Conservation (phyloP, 2,797 vertebrate genomes). For the Betta splendens region DNA sequence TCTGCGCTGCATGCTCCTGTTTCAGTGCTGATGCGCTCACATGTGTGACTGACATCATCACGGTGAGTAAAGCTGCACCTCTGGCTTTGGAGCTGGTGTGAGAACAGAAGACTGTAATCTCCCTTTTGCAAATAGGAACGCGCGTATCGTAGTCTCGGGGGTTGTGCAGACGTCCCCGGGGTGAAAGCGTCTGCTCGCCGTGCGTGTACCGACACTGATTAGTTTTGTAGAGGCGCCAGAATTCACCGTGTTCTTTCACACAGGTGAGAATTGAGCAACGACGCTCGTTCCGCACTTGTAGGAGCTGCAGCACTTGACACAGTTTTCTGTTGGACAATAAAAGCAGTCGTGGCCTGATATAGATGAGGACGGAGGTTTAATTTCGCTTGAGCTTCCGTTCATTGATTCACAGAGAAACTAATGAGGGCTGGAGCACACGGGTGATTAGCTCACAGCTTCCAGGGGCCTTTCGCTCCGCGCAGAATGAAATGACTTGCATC, state of each 20-base stretch:
- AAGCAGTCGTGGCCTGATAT: not conserved
- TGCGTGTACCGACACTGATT: conserved; percentile 19
- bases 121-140: conserved; percentile 41
- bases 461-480: conserved; percentile 8
- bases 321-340: conserved; percentile 3
- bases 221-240: not conserved
- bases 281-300: too few relatives aligned
- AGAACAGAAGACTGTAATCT: conserved; percentile 39
- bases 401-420: conserved; percentile 43
- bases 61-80: conserved; percentile 46
- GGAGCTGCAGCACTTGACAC: not conserved
- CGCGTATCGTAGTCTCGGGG: conserved; percentile 27
- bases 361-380: conserved; percentile 9
- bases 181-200: conserved; percentile 5
- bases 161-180: conserved; percentile 12
- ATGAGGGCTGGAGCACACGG: conserved; percentile 28
- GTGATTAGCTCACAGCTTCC: conserved; percentile 35
- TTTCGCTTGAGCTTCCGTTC: conserved; percentile 24
- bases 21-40: conserved; percentile 29
- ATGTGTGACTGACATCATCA: conserved; percentile 14
- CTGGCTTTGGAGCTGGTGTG: conserved; percentile 42
- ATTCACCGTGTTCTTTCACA: too few relatives aligned
- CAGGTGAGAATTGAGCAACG: not conserved
- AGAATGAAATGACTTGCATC: conserved; percentile 5
- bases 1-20: conserved; percentile 9